Base-by-base conservation (phyloP, 2,113 vertebrate genomes). In the Clarias magur region DNA sequence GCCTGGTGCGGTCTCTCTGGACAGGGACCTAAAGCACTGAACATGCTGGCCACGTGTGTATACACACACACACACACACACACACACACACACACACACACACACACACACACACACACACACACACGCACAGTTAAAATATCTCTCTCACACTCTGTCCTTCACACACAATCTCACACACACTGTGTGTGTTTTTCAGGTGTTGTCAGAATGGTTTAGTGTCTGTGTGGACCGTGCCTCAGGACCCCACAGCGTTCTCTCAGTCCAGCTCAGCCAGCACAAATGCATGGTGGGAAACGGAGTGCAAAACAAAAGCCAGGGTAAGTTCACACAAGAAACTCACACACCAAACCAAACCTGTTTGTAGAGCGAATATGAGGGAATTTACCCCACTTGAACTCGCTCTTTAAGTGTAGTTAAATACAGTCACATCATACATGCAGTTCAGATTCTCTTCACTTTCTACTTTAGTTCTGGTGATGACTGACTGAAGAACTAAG, bases 151-250 rank as follows among this genome's bases (percentile, higher is more conserved):
- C 63, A 82, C 38, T 68, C 25, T 7, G 38, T 53, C 17, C 16
- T 1, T 48, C 10, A 19, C 23, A 25, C 63, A 25, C 63, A n/a
- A 48, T 34, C n/a, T 59, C 56, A 21, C n/a, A 70, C 38, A 7
- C 34, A 85, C 53, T 88, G 3, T 42, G 9, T 89, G 5, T 91
- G 54, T 75, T 60, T 90, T 94, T 78, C 91, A 99, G 98, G 88
- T 98, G 98, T 59, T 99, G 98, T 90, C 98, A 99, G 93, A 99
- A 93, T 86, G 98, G 98, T 34, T 94, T 98, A 86, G 97, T 99
- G 13, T 97, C 97, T 38, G 97, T 99, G 88, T 99, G 98, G 98
- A 95, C 96, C 1, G 92, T 99, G 89, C 97, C 98, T 42, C 97
- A 98, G 90, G 95, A 97, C 63, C 80, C 93, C 10, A 88, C 89